Evolutionary conservation across 1,140 invertebrate genomes (phyloP).

Genomic region (Halyomorpha halys): DNA sequence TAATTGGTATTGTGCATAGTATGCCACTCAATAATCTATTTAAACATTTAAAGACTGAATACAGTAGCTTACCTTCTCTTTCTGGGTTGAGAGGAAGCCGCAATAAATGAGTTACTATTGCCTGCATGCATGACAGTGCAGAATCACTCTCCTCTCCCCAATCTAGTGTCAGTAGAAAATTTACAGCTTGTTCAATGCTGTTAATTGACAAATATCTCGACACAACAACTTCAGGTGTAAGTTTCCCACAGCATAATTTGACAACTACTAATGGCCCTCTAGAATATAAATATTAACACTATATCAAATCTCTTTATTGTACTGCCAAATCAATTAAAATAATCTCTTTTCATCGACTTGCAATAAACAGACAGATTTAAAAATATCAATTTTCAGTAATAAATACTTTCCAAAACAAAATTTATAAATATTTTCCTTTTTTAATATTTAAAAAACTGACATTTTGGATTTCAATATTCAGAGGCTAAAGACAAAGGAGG

Average conservation of each 20-base stretch:
- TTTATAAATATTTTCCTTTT: too few species aligned
- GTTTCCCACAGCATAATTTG: constrained; percentile 38
- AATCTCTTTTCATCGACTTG: too few species aligned
- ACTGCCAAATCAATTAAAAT: too few species aligned
- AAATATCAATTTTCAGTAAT: too few species aligned
- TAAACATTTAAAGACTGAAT: too few species aligned
- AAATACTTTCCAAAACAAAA: too few species aligned
- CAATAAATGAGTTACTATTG: constrained; percentile 60
- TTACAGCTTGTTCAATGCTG: constrained; percentile 56
- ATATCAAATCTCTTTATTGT: too few species aligned
- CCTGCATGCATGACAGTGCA: constrained; percentile 56
- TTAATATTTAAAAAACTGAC: too few species aligned
- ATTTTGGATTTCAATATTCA: too few species aligned
- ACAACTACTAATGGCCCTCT: constrained; percentile 42
- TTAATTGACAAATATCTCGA: constrained; percentile 53
- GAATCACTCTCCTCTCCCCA: constrained; percentile 59
- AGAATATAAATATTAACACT: constrained; percentile 21
- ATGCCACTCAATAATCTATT: too few species aligned
- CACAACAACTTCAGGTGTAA: constrained; percentile 47
- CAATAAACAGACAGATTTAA: too few species aligned
- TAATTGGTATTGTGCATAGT: not conserved
- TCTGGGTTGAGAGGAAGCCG: constrained; percentile 51
- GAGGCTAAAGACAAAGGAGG: too few species aligned
- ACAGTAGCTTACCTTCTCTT: constrained; percentile 41
- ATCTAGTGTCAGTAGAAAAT: constrained; percentile 52